A percentile compares a stretch with the other conserved stretches of the same genome.
Conservation (phyloP, 2,113 vertebrate species). For the Catharus minimus region DNA sequence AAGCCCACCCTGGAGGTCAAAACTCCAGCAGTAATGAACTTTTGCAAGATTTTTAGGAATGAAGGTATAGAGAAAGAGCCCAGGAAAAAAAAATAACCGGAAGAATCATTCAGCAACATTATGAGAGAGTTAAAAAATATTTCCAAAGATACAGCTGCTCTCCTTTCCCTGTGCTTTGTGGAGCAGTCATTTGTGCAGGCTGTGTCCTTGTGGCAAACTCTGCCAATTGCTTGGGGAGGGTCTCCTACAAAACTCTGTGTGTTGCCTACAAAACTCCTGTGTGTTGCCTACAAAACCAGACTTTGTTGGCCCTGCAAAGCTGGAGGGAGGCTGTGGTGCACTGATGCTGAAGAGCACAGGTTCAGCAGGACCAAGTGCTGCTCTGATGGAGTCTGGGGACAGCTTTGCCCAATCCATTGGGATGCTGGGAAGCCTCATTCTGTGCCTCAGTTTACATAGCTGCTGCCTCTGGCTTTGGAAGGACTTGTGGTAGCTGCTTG, state of each 20-base stretch:
- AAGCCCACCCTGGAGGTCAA: not conserved
- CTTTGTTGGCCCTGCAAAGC: fast-evolving
- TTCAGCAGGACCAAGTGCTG: not conserved
- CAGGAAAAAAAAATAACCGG: not conserved
- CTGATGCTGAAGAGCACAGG: not conserved
- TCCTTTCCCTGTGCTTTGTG: not conserved
- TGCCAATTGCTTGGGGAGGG: not conserved
- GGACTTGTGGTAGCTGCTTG: not conserved
- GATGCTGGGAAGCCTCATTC: not conserved
- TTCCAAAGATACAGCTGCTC: not conserved
- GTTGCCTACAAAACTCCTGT: no score
- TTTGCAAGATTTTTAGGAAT: not conserved
- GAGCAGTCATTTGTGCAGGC: not conserved
- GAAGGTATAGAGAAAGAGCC: not conserved
- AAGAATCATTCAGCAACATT: not conserved
- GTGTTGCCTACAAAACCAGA: no score
- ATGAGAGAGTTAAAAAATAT: not conserved
- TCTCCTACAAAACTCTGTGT: not conserved
- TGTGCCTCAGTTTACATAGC: not conserved
- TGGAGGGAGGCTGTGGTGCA: not conserved
- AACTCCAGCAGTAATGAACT: not conserved
- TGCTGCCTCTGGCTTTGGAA: not conserved
- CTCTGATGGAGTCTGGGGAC: fast-evolving
- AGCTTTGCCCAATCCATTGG: not conserved
- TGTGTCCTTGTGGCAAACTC: not conserved